Conservation (phyloP, 2,888 invertebrate genomes). For the Merodon equestris region DNA sequence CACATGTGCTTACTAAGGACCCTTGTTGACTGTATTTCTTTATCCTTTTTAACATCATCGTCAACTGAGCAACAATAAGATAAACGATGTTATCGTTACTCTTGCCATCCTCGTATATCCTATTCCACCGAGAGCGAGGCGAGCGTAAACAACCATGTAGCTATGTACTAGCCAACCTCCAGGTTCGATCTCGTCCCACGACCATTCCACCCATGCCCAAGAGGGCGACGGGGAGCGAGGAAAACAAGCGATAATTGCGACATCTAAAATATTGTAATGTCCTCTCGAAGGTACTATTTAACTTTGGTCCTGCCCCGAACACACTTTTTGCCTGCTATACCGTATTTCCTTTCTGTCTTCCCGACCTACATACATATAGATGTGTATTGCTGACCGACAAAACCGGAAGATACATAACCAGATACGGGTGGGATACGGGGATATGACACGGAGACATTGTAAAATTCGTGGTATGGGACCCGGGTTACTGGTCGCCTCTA, state of each 20-base stretch:
- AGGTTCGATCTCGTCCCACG: background rate
- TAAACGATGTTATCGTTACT: constrained; percentile 49
- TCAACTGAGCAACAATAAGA: constrained; percentile 35
- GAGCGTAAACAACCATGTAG: background rate
- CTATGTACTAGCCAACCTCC: background rate
- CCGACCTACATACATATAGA: background rate
- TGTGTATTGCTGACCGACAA: constrained; percentile 37
- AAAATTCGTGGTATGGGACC: constrained; percentile 26
- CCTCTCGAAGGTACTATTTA: constrained; percentile 54
- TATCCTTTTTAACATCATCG: constrained; percentile 19
- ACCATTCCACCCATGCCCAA: background rate
- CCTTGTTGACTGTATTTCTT: constrained; percentile 3
- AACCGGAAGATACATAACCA: constrained; percentile 36
- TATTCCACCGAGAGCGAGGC: constrained; percentile 2
- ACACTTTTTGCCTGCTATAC: constrained; percentile 22
- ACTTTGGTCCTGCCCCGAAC: constrained; percentile 39
- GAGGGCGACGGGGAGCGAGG: constrained; percentile 21
- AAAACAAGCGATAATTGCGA: constrained; percentile 62
- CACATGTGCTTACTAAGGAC: too few species aligned
- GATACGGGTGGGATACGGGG: too few species aligned
- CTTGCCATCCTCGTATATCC: constrained; percentile 17
- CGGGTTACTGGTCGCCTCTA: constrained; percentile 39
- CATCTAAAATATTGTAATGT: constrained; percentile 64
- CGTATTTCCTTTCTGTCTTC: background rate
- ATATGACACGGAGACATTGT: too few species aligned